Evolutionary conservation across 2,888 invertebrate genomes (phyloP), one percentile per base, ranked within the genome.

Genomic region (Axea sp.): DNA sequence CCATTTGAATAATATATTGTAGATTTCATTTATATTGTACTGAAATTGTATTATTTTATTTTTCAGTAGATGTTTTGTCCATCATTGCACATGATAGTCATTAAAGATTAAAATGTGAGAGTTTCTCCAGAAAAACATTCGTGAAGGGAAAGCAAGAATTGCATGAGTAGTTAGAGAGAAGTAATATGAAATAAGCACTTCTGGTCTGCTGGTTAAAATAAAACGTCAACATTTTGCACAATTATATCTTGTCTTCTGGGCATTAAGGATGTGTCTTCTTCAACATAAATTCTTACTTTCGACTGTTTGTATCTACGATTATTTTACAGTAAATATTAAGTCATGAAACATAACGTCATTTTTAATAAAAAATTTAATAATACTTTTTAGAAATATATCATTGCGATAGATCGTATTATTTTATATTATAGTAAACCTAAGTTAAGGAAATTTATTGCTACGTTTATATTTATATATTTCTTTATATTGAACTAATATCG

Each of bases 141-240:
- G 31, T 45, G 39, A 15, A 5, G 35, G 26, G 47, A 28, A 57
- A 33, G 41, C 33, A 19, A 49, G 51, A 59, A 57, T 31, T 49
- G 47, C 49, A 49, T 62, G 62, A 71, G 55, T 39, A 47, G 55
- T 28, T 39, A 64, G 31, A 19, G 62, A 51, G 49, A 60, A 55
- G 60, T 57, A 17, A 30, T 51, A 51, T 14, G 45, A 65, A 72
- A 73, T 53, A 60, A 73, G 60, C 57, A 57, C 57, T 69, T 72
- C 55, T 75, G 55, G 73, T 68, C 69, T 47, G 49, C 57, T 73
- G 62, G 68, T 72, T 72, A 51, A 77, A 78, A 81, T 76, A 77
- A 78, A 79, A 77, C 72, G 62, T 69, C 74, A 68, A 73, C 76
- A 76, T 79, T 78, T 77, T 73, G 73, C 75, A 73, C 78, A 80